Evolutionary conservation across 2,888 invertebrate genomes (phyloP), one percentile per base, ranked within the genome.

Genomic region (Drosophila tanythrix): DNA sequence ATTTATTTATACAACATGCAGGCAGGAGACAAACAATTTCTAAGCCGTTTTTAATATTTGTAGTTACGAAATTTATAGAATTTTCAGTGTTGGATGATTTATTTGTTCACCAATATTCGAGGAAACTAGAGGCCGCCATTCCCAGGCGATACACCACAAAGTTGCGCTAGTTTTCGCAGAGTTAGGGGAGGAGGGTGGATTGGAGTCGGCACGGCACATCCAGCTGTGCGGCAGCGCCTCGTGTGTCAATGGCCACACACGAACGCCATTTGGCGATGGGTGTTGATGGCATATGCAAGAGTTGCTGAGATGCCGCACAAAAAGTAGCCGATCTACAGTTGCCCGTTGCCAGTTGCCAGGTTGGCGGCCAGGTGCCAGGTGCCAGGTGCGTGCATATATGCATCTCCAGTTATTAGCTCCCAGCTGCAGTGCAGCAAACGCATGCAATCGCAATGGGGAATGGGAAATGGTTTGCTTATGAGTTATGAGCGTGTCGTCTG

Each of bases 171-270:
- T n/a, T 43, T 43, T 43, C 27, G 18, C 8, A 27, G 13, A 46
- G 46, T 5, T 15, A 2, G 27, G 13, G 29, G n/a, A 2, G n/a
- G n/a, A 15, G n/a, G n/a, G 1, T 21, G 48, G 27, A 18, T 27
- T 27, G n/a, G 51, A 51, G 29, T 11, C 51, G 51, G 29, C 29
- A 29, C 29, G 51, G 29, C 29, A 29, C 29, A 29, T 85, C 85
- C 87, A 83, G 89, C 87, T 87, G 87, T 89, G 87, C 76, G 58
- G 82, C 82, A 82, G 75, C 86, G 88, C 89, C 85, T 86, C 85
- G 76, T 80, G 85, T 90, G 90, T 89, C 87, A 80, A 71, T 84
- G 85, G 89, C 90, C 90, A 87, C 86, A 87, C 86, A 90, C 90
- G 90, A 84, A 61, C 48, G 72, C 79, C 86, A 87, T 87, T 90